Evolutionary conservation across 2,797 vertebrate species (phyloP), one percentile per base, ranked within the genome.

Genomic region (Odontamblyopus rebecca): DNA sequence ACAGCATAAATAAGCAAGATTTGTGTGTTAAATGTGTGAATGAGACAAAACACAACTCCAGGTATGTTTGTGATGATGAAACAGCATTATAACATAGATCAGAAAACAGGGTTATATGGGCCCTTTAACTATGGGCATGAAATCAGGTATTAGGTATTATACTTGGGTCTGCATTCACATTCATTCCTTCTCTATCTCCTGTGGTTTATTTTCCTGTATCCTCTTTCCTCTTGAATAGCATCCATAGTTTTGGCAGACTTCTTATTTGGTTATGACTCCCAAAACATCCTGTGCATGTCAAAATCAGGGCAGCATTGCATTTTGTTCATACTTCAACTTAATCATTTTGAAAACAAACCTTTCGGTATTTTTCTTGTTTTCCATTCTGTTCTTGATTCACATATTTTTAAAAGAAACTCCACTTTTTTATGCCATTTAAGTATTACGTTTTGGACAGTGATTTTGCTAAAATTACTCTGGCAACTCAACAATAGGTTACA

Each of bases 381-480:
- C 16, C 30, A 61, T 29, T 30, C 6, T 19, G 30, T 38, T 19
- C 30, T 35, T 8, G 8, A 38, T 32, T 61, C 59, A 18, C 59
- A 32, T 32, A 61, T 9, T 38, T 38, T 38, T 38, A n/a, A 18
- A 61, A 19, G 30, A 8, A 61, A 61, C 18, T 38, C 32, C 18
- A 2, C 16, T 41, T 63, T 23, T 23, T n/a, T 23, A 23, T 63
- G 5, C 7, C 1, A 16, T 35, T n/a, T 27, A 68, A 11, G n/a
- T n/a, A 32, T 30, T 41, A 7, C 16, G 29, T 8, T 51, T 68
- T 70, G 63, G 70, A 65, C 18, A 9, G 0, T 6, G n/a, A 68
- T 56, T 35, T 71, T 68, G 61, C 62, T 67, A 23, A 70, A 74
- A 62, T 65, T 19, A 1, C 29, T 72, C 61, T 70, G 68, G 57